phyloP scores from a whole-genome alignment of 2,888 invertebrate species.

The Adela reaumurella region DNA sequence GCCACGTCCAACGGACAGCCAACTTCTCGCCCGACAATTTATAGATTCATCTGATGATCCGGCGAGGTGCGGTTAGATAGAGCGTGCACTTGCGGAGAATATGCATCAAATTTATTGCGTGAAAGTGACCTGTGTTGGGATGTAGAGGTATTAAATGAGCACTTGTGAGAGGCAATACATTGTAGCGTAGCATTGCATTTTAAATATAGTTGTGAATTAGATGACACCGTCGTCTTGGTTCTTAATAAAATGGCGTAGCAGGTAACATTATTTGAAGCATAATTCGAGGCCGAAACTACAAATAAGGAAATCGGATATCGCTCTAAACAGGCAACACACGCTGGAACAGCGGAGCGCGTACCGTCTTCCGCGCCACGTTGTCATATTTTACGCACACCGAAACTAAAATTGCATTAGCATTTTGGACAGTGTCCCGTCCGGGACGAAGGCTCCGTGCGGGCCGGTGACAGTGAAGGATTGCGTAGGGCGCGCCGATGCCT shows the following conservation, averaged over 20 bases:
- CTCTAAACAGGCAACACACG: too few relatives aligned
- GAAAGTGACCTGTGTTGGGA: neutral
- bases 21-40: neutral
- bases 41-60: neutral
- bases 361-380: slow-evolving; percentile 10
- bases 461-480: slow-evolving; percentile 52
- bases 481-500: slow-evolving; percentile 34
- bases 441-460: slow-evolving; percentile 36
- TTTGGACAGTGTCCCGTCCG: slow-evolving; percentile 43
- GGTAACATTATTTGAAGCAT: too few relatives aligned
- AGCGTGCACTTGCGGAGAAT: neutral
- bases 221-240: too few relatives aligned
- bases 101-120: neutral
- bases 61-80: neutral
- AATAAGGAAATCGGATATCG: too few relatives aligned
- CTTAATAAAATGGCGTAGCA: too few relatives aligned
- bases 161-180: too few relatives aligned
- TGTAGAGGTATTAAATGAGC: too few relatives aligned
- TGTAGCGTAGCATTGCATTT: too few relatives aligned
- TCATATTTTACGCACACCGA: slow-evolving; percentile 28
- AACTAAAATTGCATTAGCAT: slow-evolving; percentile 41
- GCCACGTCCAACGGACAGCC: neutral
- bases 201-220: too few relatives aligned
- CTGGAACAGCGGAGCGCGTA: neutral
- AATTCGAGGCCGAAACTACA: too few relatives aligned